Evolutionary conservation across 2,888 invertebrate species (phyloP).

Genomic region (Sarcophaga subvicina): DNA sequence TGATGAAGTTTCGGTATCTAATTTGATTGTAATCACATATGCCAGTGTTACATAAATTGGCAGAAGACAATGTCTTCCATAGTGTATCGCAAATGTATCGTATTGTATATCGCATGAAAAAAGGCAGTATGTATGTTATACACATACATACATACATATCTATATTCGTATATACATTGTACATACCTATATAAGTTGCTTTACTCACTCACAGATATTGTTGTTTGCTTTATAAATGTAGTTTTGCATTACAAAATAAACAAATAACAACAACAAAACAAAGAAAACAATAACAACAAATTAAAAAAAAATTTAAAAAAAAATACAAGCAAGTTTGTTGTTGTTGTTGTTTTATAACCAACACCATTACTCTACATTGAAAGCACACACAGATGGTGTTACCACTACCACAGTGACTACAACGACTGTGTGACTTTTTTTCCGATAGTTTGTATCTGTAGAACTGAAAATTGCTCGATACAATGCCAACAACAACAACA

Average conservation of each 20-base stretch:
- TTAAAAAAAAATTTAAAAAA: background rate
- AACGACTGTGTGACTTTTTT: constrained; percentile 3
- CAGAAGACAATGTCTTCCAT: constrained; percentile 68
- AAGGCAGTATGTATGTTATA: background rate
- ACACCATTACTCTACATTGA: too few relatives aligned
- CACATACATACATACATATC: background rate
- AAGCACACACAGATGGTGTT: too few relatives aligned
- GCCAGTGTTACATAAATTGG: constrained; percentile 72
- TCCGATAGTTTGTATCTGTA: background rate
- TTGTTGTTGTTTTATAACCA: constrained; percentile 2
- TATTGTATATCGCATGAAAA: constrained; percentile 26
- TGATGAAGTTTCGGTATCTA: constrained; percentile 72
- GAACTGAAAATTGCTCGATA: background rate
- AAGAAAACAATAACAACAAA: constrained; percentile 20
- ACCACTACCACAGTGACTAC: constrained; percentile 12
- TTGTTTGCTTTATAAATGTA: constrained; percentile 40
- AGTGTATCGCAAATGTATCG: constrained; percentile 60
- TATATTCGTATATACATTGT: background rate
- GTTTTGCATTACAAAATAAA: constrained; percentile 39
- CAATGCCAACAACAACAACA: constrained; percentile 44
- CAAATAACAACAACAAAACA: background rate
- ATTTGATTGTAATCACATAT: constrained; percentile 72
- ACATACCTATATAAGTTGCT: constrained; percentile 3
- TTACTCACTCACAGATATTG: constrained; percentile 42
- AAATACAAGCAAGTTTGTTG: constrained; percentile 28